Evolutionary conservation across 2,888 invertebrate genomes (phyloP).

Genomic region (Ectemnius cavifrons): DNA sequence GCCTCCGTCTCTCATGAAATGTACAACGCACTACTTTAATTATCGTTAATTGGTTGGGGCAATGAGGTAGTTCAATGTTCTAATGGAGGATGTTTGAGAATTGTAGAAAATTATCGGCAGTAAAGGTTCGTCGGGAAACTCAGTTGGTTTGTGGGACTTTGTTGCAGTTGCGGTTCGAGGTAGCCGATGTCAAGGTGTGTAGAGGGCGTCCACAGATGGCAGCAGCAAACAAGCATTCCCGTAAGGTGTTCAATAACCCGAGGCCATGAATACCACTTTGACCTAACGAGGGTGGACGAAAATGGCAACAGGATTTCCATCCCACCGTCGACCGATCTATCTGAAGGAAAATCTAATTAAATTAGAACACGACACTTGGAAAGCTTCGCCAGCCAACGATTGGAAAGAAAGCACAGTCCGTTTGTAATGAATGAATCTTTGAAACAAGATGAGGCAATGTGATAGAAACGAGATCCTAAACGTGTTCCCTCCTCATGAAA

Average conservation of each 20-base stretch:
- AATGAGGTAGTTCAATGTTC: too few species aligned
- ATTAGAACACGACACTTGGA: background rate
- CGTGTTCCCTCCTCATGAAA: background rate
- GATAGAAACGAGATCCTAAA: background rate
- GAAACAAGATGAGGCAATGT: background rate
- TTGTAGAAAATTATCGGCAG: too few species aligned
- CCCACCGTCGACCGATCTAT: background rate
- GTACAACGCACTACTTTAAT: too few species aligned
- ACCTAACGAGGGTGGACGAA: conserved; percentile 11
- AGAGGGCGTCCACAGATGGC: conserved; percentile 57
- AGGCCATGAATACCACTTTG: conserved; percentile 17
- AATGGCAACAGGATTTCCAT: conserved; percentile 2
- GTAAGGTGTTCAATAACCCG: conserved; percentile 46
- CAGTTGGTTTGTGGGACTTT: too few species aligned
- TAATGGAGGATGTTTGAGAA: too few species aligned
- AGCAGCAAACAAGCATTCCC: conserved; percentile 62
- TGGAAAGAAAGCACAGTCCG: background rate
- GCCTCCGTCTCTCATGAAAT: too few species aligned
- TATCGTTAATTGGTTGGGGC: too few species aligned
- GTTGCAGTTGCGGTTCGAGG: too few species aligned
- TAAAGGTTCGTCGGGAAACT: too few species aligned
- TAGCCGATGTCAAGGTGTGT: too few species aligned
- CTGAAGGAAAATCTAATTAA: background rate
- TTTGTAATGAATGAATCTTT: background rate
- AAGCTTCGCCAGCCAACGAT: background rate